These are phyloP conservation scores for Protaetia brevitarsis DNA, from an alignment of 1,140 invertebrate species.

Conservation along the genomic window DNA sequence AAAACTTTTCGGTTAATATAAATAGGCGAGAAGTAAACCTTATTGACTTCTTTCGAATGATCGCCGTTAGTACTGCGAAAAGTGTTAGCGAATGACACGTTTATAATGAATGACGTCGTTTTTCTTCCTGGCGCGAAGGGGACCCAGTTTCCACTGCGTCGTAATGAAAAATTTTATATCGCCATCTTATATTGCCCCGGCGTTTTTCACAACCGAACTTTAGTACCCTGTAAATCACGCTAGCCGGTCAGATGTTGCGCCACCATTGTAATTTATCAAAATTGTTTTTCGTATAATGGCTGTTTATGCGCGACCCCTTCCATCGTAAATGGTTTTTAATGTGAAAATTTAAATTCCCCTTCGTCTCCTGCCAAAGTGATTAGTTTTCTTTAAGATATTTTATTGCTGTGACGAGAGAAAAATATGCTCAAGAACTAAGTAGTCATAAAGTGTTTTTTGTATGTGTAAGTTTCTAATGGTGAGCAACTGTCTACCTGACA, in stretches of 20 bases:
- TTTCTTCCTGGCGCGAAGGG: neutral
- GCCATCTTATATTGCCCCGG: constrained; percentile 5
- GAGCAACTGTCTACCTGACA: too few species aligned
- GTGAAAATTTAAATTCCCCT: constrained; percentile 1
- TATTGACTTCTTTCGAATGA: neutral
- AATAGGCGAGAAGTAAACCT: neutral
- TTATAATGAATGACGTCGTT: constrained; percentile 9
- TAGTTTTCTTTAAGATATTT: neutral
- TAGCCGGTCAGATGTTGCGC: constrained; percentile 14
- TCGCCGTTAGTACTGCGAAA: neutral
- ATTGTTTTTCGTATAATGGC: constrained; percentile 17
- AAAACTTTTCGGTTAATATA: constrained; percentile 10
- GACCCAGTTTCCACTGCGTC: neutral
- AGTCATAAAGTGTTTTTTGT: neutral
- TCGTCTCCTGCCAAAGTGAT: neutral
- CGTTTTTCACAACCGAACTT: constrained; percentile 13
- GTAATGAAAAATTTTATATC: constrained; percentile 19
- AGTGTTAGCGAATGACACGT: constrained; percentile 2
- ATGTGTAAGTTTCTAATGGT: too few species aligned
- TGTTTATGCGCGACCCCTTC: constrained; percentile 4
- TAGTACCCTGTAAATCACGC: constrained; percentile 15
- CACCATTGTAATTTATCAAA: constrained; percentile 15
- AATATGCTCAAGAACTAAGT: neutral
- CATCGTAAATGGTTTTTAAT: constrained; percentile 8
- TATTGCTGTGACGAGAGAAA: neutral